Percentiles rank a stretch among this genome's conserved stretches.
Conservation (phyloP, 2,113 vertebrate species). For the Puma concolor region DNA sequence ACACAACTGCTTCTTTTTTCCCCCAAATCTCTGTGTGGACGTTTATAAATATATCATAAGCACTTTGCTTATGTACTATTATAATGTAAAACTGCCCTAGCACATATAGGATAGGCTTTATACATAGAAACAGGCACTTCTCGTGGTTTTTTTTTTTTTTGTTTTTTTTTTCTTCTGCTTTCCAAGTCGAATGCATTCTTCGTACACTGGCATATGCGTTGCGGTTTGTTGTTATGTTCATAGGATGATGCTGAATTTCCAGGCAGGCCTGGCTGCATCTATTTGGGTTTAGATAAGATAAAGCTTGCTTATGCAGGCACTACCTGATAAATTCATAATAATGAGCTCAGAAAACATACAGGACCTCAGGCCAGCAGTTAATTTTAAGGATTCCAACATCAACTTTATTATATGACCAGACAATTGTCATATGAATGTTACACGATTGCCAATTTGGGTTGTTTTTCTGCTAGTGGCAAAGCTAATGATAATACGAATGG, state of each 20-base stretch:
- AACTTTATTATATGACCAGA: not conserved
- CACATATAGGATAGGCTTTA: not conserved
- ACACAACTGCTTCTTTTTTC: not conserved
- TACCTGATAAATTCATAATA: not conserved
- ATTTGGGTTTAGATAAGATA: not conserved
- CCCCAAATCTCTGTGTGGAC: not conserved
- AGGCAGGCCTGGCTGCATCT: not conserved
- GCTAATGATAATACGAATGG: not conserved
- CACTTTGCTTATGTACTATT: not conserved
- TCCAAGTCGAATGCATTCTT: not conserved
- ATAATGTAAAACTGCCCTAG: not conserved
- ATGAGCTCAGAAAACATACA: not conserved
- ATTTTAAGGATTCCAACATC: not conserved
- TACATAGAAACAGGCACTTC: not conserved
- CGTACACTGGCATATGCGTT: not conserved
- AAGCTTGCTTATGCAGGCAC: not conserved
- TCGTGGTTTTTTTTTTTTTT: not conserved
- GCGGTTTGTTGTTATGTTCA: conserved; percentile 73
- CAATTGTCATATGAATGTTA: not conserved
- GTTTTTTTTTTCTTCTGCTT: not conserved
- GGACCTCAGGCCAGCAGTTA: not conserved
- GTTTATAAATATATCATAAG: conserved; percentile 23
- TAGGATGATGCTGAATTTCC: conserved; percentile 57
- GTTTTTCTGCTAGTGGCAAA: not conserved
- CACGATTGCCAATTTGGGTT: not conserved